Evolutionary conservation across 2,113 vertebrate species (phyloP).

Genomic region (Neomonachus schauinslandi): DNA sequence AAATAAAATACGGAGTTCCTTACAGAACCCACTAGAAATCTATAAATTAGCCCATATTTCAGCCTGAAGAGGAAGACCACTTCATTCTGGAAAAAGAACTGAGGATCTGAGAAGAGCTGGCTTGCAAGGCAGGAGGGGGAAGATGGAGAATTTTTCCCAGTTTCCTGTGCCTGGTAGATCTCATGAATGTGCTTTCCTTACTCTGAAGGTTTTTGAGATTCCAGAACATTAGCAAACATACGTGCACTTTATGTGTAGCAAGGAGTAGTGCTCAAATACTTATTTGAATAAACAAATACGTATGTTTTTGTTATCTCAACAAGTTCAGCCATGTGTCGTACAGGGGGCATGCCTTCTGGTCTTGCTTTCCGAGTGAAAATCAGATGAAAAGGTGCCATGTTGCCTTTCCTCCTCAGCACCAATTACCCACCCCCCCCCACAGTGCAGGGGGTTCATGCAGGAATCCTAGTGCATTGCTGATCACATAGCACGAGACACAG

Average conservation of each 20-base stretch:
- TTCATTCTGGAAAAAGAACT: background rate
- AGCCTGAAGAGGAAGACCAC: background rate
- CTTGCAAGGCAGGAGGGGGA: background rate
- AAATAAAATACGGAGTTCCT: background rate
- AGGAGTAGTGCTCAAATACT: background rate
- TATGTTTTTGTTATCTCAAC: background rate
- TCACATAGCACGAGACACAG: fast-evolving
- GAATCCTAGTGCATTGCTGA: fast-evolving
- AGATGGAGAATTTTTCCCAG: background rate
- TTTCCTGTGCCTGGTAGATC: background rate
- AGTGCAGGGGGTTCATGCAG: fast-evolving
- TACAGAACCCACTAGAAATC: background rate
- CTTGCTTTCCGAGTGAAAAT: background rate
- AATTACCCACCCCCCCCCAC: background rate
- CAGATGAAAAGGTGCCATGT: fast-evolving
- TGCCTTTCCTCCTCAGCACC: fast-evolving
- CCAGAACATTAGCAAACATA: background rate
- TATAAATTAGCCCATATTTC: background rate
- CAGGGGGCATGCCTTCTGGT: background rate
- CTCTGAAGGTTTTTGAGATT: background rate
- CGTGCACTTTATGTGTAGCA: background rate
- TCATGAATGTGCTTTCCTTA: background rate
- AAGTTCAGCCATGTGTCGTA: too few species aligned
- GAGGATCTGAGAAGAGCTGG: background rate
- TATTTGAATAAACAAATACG: background rate